Evolutionary conservation across 2,113 vertebrate species (phyloP).

Genomic region (Orycteropus afer): DNA sequence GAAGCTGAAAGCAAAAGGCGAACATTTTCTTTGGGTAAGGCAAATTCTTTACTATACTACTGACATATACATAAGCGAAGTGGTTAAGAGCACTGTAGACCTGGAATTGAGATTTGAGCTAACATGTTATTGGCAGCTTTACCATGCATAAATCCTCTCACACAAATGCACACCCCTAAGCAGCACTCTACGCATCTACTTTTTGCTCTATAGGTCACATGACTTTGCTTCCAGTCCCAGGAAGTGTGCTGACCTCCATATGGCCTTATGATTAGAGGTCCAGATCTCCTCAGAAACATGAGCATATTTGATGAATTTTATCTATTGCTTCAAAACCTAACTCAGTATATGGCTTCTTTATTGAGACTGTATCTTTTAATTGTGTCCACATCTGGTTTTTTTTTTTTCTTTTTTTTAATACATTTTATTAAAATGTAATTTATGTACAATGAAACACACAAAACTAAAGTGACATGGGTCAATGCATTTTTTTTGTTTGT

Average conservation of each 20-base stretch:
- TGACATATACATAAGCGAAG: not conserved
- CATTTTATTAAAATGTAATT: too few relatives aligned
- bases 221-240: not conserved
- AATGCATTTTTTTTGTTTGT: too few relatives aligned
- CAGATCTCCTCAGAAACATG: not conserved
- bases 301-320: not conserved
- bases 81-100: not conserved
- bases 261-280: not conserved
- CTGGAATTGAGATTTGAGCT: not conserved
- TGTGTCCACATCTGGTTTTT: not conserved
- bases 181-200: not conserved
- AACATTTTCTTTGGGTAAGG: too few relatives aligned
- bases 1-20: too few relatives aligned
- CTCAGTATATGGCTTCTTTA: not conserved
- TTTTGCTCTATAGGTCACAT: not conserved
- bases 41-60: too few relatives aligned
- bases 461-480: too few relatives aligned
- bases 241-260: not conserved
- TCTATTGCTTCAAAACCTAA: not conserved
- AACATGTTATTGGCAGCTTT: not conserved
- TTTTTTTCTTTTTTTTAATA: too few relatives aligned
- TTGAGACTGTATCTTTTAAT: not conserved
- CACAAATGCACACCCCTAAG: too few relatives aligned
- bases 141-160: not conserved
- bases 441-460: too few relatives aligned